Base-by-base conservation (phyloP, 2,113 vertebrate species). In the Otocyon megalotis region DNA sequence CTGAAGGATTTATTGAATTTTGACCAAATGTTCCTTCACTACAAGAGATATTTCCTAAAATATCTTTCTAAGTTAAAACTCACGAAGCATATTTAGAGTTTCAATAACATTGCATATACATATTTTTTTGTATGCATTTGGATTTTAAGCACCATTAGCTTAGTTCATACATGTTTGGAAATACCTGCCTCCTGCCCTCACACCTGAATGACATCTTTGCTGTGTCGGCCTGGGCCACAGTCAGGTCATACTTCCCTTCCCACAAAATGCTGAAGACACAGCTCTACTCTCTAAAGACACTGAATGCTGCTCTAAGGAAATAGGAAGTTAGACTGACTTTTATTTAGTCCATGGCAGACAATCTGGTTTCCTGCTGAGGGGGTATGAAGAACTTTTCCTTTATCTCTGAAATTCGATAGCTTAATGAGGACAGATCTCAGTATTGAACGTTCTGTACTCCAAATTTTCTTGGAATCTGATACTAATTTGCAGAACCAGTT, bases 1-100 rank as follows among this genome's bases (percentile, higher is more conserved):
- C 17, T 72, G 13, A 96, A 96, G n/a, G 58, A 74, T 72, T 81
- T 88, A 28, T 35, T 92, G n/a, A 90, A 92, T 93, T 48, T 88
- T 71, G 84, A 84, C 15, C 35, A 94, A 95, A 87, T 65, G 35
- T 54, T 83, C 80, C 77, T 90, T 93, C 60, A 81, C 26, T 84
- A 53, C 5, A 76, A 74, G 67, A 93, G 28, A 8, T 71, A 90
- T 26, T 87, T 92, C 50, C 71, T 81, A 93, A 96, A 94, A 94
- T 87, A 93, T 14, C 11, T 63, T 67, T 71, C 43, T 90, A 77
- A 72, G 8, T 71, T 87, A 67, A 87, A 60, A 26, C 26, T 48
- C 54, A 28, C 11, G 16, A 79, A 83, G 86, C 56, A 77, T 32
- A 76, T 30, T 54, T 54, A 37, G 50, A 76, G 32, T 32, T 5